Base-by-base conservation (phyloP, 2,888 invertebrate species). In the Polydrusus tereticollis region DNA sequence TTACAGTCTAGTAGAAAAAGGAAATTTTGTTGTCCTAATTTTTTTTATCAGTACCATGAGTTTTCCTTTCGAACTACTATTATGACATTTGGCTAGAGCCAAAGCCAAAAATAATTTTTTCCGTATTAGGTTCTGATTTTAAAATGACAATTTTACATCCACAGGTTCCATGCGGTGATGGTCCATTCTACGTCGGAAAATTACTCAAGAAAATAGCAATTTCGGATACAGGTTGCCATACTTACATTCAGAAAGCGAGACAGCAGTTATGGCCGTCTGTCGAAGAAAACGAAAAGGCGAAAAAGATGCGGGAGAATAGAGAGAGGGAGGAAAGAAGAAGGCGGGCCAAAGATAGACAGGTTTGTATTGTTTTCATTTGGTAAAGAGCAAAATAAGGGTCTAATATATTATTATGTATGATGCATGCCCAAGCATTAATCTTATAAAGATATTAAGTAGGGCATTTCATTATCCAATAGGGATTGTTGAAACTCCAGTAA, bases 251-350 rank as follows among this genome's bases (percentile, higher is more conserved):
- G 74, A 91, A 91, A 76, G 92, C 93, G 70, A 89, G 93, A 3
- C 89, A 90, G 73, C 86, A 89, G 74, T 86, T 96, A 71, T 95
- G 95, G 95, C 96, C 96, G 62, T 89, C 91, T 80, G 92, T 92
- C 86, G 91, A 93, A 52, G 93, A 94, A 83, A 88, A 91, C 10
- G 94, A 94, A 84, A 91, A 93, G 72, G 93, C 93, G 81, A 92
- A 92, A 77, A 88, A 90, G 75, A 85, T 87, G 68, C 86, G 89
- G 63, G 93, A 93, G 80, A 89, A 90, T 2, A 88, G 90, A 67
- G 95, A 96, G 81, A 90, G 93, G 76, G 95, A 95, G 79, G 95
- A 95, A 81, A 89, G 94, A n/a, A 90, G 94, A 26, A 89, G 92
- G 29, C 89, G 92, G 76, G 96, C 96, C 0, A 93, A 93, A 78